Percentiles rank a stretch among this genome's conserved stretches.
These are phyloP conservation scores for Lepilemur septentrionalis DNA, from an alignment of 2,797 vertebrate species.

Conservation along the genomic window DNA sequence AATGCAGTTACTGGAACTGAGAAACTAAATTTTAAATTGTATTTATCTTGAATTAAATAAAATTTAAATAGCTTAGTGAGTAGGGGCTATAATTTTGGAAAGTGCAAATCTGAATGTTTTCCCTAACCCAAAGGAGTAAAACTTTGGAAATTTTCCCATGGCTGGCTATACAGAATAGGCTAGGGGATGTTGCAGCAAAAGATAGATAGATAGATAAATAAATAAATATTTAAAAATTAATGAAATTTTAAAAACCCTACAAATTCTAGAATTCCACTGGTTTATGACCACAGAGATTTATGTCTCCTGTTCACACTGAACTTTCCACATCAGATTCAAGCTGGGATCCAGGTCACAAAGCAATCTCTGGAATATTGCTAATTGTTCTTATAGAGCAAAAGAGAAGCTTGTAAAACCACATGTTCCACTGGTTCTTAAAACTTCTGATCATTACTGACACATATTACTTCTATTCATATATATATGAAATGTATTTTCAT, in stretches of 20 bases:
- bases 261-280: not conserved
- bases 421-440: not conserved
- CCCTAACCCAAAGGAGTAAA: not conserved
- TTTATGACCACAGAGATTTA: not conserved
- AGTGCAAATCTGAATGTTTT: not conserved
- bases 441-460: not conserved
- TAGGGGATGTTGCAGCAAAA: not conserved
- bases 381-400: not conserved
- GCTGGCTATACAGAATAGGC: not conserved
- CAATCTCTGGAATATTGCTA: not conserved
- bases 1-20: not conserved
- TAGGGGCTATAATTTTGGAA: not conserved
- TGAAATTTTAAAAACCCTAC: not conserved
- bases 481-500: not conserved
- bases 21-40: not conserved
- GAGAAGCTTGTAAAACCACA: not conserved
- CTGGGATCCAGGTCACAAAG: not conserved
- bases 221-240: not conserved
- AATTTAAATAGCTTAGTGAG: not conserved
- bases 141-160: not conserved
- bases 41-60: not conserved
- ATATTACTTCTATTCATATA: not conserved
- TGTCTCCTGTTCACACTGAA: not conserved
- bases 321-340: not conserved
- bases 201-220: not conserved